A percentile compares a stretch with the other conserved stretches of the same genome.
phyloP scores from a whole-genome alignment of 2,888 invertebrate species.

The Hypselothyrea guttata region DNA sequence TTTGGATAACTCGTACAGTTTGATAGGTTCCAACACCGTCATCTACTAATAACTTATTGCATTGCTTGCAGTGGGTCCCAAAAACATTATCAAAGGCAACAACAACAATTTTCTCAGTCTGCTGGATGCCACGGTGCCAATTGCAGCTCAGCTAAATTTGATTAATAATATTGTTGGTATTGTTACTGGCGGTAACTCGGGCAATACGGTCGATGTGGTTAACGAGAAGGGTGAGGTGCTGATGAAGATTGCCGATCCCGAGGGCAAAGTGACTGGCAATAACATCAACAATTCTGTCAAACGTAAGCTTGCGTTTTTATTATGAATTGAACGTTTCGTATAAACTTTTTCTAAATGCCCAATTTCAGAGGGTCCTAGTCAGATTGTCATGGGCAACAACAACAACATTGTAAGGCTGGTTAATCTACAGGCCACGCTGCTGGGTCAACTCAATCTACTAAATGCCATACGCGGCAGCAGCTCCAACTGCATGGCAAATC shows the following conservation, averaged over 20 bases:
- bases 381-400: slow-evolving; percentile 45
- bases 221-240: background rate
- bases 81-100: slow-evolving; percentile 15
- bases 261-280: background rate
- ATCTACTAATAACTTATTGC: background rate
- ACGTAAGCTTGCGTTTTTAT: slow-evolving; percentile 10
- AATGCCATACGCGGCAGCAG: slow-evolving; percentile 57
- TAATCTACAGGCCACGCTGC: slow-evolving; percentile 37
- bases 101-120: slow-evolving; percentile 13
- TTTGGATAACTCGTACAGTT: too few relatives aligned
- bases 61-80: background rate
- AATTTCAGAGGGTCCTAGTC: slow-evolving; percentile 37
- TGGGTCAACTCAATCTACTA: slow-evolving; percentile 35
- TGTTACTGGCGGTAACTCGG: too few relatives aligned
- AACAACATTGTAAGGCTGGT: slow-evolving; percentile 45
- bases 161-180: slow-evolving; percentile 12
- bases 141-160: slow-evolving; percentile 3
- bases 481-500: slow-evolving; percentile 42
- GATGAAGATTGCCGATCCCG: too few relatives aligned
- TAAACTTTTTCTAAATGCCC: too few relatives aligned
- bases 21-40: too few relatives aligned
- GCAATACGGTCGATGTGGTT: background rate
- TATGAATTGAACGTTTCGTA: too few relatives aligned
- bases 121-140: slow-evolving; percentile 8
- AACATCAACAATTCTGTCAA: slow-evolving; percentile 11